Base-by-base conservation (phyloP, 2,797 vertebrate genomes). In the Dendrocincla tyrannina region DNA sequence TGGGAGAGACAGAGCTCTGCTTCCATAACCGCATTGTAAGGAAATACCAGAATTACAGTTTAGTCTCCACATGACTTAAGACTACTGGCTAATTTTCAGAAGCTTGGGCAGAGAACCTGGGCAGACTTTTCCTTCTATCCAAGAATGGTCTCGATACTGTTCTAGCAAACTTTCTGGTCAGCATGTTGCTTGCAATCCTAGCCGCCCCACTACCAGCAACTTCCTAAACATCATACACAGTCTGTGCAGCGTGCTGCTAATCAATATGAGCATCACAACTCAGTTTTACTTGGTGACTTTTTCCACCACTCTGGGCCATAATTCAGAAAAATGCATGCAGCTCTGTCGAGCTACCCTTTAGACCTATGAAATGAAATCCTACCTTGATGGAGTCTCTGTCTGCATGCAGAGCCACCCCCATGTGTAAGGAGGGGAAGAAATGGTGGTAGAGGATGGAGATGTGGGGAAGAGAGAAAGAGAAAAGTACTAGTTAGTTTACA, bases 331-430 rank as follows among this genome's bases (percentile, higher is more conserved):
- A 88, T 1, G 3, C 28, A 75, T 0, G 1, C 35, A 69, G 39
- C 37, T 85, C 62, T 84, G 76, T 33, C 0, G 0, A 95, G 73
- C 46, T 59, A 89, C 39, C 49, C n/a, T 73, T 89, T 91, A 49
- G 20, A 91, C 41, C n/a, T 93, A 63, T 2, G 2, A 91, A 95
- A 95, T 49, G n/a, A 50, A 87, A 91, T 94, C 99, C 98, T 99
- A 99, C 99, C 98, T 99, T 99, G 95, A 99, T 99, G 69, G 98
- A 99, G 98, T 99, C 99, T 98, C 99, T 98, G 97, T 99, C 99
- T 99, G 98, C 91, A 96, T 27, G 75, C 79, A 94, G 92, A 97
- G 95, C 73, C 96, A 91, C 68, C 96, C 91, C 76, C 95, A 0
- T 13, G 35, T 0, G 0, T 27, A 50, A 56, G 37, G 17, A 89